A percentile compares a stretch with the other conserved stretches of the same genome.
These are phyloP conservation scores for Pomatostomus ruficeps DNA, from an alignment of 2,113 vertebrate species.

Conservation along the genomic window DNA sequence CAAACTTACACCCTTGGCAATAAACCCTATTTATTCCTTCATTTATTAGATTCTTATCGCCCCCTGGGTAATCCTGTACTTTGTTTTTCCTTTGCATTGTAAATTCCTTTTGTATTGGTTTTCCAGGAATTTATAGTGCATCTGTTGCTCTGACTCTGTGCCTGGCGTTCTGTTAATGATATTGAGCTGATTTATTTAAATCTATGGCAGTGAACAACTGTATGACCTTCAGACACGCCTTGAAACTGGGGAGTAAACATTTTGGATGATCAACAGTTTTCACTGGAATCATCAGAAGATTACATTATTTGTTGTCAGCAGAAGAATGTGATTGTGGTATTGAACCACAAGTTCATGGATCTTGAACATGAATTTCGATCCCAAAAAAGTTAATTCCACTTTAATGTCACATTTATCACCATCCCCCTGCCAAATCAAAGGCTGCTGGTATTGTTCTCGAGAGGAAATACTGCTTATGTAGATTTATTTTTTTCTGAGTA, in stretches of 20 bases:
- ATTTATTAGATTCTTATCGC: background rate
- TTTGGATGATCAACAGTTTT: background rate
- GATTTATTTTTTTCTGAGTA: background rate
- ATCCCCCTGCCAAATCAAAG: background rate
- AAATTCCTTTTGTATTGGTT: constrained; percentile 1
- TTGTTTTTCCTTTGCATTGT: background rate
- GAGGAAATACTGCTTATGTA: background rate
- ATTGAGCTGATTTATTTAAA: background rate
- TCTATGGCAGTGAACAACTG: background rate
- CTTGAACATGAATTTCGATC: background rate
- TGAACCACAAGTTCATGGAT: background rate
- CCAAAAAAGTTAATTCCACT: background rate
- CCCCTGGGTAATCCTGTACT: background rate
- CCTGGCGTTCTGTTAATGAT: background rate
- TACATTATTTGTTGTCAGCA: background rate
- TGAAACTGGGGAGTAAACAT: background rate
- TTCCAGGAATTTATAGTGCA: background rate
- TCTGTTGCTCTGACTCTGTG: background rate
- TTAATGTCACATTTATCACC: background rate
- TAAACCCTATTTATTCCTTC: background rate
- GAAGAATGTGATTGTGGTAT: background rate
- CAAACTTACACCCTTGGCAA: background rate
- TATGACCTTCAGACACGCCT: background rate
- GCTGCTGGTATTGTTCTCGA: background rate
- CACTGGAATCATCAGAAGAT: background rate